Evolutionary conservation across 2,797 vertebrate genomes (phyloP).

Genomic region (Vipera latastei): DNA sequence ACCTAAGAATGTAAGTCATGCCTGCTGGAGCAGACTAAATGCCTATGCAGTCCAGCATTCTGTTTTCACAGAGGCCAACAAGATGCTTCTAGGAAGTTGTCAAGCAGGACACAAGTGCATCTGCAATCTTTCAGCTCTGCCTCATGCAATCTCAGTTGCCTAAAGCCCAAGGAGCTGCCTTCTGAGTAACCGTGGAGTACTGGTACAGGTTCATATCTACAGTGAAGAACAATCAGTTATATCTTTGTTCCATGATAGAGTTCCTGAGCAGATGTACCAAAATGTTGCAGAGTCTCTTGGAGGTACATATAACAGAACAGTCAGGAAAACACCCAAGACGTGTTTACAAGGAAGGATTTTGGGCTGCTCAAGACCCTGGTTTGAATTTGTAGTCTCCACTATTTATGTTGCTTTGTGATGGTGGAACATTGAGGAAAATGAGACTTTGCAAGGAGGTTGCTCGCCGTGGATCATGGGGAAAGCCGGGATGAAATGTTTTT

Average conservation of each 20-base stretch:
- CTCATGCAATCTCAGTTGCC: not conserved
- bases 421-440: not conserved
- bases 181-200: not conserved
- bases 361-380: not conserved
- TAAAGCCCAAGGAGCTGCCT: not conserved
- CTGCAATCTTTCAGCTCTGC: not conserved
- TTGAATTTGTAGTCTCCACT: too few relatives aligned
- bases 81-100: not conserved
- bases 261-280: not conserved
- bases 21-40: not conserved
- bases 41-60: not conserved
- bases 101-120: not conserved
- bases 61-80: not conserved
- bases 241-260: not conserved
- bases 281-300: too few relatives aligned
- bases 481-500: not conserved
- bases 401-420: not conserved
- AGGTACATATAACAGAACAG: not conserved
- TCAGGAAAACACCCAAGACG: not conserved
- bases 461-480: not conserved
- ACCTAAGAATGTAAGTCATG: not conserved
- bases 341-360: not conserved
- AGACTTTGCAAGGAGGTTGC: not conserved
- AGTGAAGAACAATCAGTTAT: not conserved
- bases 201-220: not conserved